Percentiles rank a stretch among this genome's conserved stretches.
phyloP scores from a whole-genome alignment of 2,113 vertebrate genomes.

The Petroica traversi region DNA sequence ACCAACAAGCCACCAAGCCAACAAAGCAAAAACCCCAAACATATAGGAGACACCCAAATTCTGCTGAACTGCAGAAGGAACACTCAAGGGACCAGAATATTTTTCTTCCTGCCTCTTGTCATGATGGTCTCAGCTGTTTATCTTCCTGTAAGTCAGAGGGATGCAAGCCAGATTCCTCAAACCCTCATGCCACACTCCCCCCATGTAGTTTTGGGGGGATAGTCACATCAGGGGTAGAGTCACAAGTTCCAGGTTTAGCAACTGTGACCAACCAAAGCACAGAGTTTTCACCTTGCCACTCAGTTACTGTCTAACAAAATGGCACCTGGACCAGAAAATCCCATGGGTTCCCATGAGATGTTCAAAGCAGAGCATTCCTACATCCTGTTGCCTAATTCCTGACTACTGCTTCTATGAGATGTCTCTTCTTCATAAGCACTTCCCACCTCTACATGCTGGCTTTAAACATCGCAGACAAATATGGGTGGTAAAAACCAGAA shows the following conservation, averaged over 20 bases:
- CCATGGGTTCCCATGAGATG: not conserved
- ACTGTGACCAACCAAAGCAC: accelerated
- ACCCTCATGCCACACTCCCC: accelerated
- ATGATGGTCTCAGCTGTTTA: not conserved
- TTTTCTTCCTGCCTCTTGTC: not conserved
- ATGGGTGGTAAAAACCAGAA: not conserved
- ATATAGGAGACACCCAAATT: not conserved
- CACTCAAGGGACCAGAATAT: not conserved
- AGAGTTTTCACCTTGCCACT: not conserved
- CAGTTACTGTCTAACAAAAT: not conserved
- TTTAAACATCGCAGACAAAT: not conserved
- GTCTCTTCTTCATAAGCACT: not conserved
- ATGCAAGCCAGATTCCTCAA: not conserved
- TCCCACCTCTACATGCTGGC: not conserved
- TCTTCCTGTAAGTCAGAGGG: not conserved
- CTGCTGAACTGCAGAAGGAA: not conserved
- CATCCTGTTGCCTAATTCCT: not conserved
- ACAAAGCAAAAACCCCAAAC: not conserved
- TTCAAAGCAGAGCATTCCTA: not conserved
- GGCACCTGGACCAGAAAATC: not conserved
- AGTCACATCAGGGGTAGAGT: not conserved
- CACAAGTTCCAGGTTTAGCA: not conserved
- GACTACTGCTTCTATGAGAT: accelerated
- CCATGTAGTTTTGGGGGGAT: not conserved
- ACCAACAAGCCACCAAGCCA: not conserved